Evolutionary conservation across 92 coral and sea anemone genomes (phyloP).

Genomic region (Epizoanthus rinbou): DNA sequence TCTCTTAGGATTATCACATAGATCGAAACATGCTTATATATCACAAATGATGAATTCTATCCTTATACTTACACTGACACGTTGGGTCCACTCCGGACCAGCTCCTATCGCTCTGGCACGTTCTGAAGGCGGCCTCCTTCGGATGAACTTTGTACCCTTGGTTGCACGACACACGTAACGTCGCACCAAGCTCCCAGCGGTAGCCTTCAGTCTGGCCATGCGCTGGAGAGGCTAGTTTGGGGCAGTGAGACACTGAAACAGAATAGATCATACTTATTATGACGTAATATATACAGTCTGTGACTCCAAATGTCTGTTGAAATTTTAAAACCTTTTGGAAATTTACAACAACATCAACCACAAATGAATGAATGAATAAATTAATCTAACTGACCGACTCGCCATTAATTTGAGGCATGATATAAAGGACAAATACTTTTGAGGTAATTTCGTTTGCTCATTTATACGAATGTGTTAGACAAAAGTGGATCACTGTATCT

Average conservation of each 20-base stretch:
- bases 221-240: constrained; percentile 76
- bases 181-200: constrained; percentile 89
- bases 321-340: background rate
- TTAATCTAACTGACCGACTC: too few species aligned
- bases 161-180: constrained; percentile 92
- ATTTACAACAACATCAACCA: background rate
- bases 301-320: background rate
- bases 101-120: constrained; percentile 69
- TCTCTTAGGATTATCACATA: too few species aligned
- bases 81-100: constrained; percentile 93
- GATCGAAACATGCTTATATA: background rate
- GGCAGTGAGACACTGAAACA: constrained; percentile 71
- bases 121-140: constrained; percentile 80
- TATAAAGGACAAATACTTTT: too few species aligned
- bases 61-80: constrained; percentile 71
- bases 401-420: too few species aligned
- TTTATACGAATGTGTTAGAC: too few species aligned
- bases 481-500: too few species aligned
- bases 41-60: background rate
- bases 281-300: background rate
- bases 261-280: background rate
- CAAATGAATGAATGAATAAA: background rate
- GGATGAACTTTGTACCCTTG: constrained; percentile 79
- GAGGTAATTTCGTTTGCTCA: too few species aligned
- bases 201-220: constrained; percentile 87